Conservation (phyloP, 2,797 vertebrate species). For the Poecilia velifera region DNA sequence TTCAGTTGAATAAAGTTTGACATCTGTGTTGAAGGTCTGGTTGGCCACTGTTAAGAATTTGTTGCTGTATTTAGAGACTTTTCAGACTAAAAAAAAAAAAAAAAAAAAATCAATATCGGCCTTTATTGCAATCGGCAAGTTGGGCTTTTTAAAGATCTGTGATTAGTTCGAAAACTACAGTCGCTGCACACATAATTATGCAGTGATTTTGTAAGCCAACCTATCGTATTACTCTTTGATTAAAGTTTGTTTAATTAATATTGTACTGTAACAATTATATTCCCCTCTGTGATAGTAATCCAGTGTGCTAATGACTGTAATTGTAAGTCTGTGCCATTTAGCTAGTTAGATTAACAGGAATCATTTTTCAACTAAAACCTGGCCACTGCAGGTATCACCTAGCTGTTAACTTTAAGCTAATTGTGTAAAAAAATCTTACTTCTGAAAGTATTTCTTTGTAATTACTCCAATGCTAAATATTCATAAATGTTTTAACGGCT, state of each 20-base stretch:
- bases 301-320: neutral
- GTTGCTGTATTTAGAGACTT: too few species aligned
- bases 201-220: neutral
- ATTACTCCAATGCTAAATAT: neutral
- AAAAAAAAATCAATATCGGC: too few species aligned
- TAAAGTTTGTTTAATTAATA: neutral
- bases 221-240: neutral
- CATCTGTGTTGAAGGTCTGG: neutral
- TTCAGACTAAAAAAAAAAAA: neutral
- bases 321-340: neutral
- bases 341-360: neutral
- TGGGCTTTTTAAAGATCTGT: neutral
- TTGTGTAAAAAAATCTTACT: constrained; percentile 10
- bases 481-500: neutral
- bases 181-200: neutral
- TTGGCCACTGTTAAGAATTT: neutral
- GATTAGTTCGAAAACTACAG: neutral
- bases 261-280: neutral
- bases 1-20: neutral
- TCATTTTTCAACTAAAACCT: neutral
- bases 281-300: neutral
- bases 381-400: neutral
- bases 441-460: neutral
- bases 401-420: neutral
- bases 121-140: too few species aligned